Conservation (phyloP, 35 echinoderm and acorn worm genomes). For the Apostichopus parvimensis region DNA sequence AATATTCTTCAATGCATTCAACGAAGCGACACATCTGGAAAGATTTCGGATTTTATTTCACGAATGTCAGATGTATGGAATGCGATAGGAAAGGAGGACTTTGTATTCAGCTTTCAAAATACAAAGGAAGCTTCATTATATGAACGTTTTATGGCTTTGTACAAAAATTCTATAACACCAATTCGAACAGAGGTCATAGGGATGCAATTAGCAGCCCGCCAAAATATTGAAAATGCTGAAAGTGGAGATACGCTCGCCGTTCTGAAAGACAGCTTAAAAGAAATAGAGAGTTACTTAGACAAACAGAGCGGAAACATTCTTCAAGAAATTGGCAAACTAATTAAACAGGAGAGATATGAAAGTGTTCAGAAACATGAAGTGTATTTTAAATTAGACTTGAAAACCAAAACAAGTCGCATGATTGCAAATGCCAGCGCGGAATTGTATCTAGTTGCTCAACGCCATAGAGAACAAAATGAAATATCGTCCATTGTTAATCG, state of each 20-base stretch:
- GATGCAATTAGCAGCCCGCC: neutral
- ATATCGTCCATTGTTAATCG: neutral
- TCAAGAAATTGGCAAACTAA: neutral
- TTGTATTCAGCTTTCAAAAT: slow-evolving; percentile 53
- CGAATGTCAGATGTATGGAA: slow-evolving; percentile 28
- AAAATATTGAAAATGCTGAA: neutral
- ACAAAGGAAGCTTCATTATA: neutral
- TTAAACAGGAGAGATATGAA: neutral
- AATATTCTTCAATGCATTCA: neutral
- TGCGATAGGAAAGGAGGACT: slow-evolving; percentile 30
- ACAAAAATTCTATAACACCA: neutral
- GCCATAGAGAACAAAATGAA: neutral
- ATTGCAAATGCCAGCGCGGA: neutral
- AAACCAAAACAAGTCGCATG: neutral
- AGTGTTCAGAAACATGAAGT: neutral
- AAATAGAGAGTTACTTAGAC: neutral
- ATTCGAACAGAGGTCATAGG: neutral
- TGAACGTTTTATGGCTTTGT: neutral
- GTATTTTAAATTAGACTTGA: neutral
- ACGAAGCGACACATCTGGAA: neutral
- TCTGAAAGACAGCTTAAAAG: neutral
- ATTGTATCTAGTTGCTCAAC: neutral
- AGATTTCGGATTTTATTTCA: neutral
- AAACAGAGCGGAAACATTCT: neutral
- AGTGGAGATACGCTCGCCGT: neutral